phyloP scores from a whole-genome alignment of 2,888 invertebrate species.

The Podotricha telesiphe region DNA sequence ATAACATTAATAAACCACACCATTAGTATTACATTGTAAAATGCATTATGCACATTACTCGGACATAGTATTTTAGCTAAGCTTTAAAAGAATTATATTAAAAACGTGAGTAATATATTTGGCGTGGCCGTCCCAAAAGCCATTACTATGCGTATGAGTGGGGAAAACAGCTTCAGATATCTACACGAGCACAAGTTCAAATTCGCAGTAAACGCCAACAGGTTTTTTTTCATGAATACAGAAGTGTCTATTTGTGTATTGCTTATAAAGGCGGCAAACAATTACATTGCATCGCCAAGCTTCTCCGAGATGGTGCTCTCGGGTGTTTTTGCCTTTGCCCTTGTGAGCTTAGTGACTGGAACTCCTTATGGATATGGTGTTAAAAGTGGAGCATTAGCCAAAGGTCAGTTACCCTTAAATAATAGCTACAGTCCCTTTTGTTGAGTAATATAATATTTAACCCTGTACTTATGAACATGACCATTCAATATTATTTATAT shows the following conservation, averaged over 20 bases:
- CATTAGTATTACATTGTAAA: conserved; percentile 26
- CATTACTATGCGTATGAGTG: conserved; percentile 51
- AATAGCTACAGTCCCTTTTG: conserved; percentile 8
- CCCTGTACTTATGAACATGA: background rate
- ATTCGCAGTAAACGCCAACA: conserved; percentile 73
- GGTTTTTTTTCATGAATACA: conserved; percentile 68
- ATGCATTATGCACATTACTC: conserved; percentile 37
- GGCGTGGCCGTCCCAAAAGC: conserved; percentile 38
- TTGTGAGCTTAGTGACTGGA: conserved; percentile 60
- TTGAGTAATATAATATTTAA: background rate
- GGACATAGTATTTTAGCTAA: conserved; percentile 49
- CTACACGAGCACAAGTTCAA: conserved; percentile 66
- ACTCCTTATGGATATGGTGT: conserved; percentile 73
- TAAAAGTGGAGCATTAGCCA: conserved; percentile 67
- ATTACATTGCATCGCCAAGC: conserved; percentile 73
- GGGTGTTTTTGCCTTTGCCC: conserved; percentile 63
- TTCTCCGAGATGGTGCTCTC: conserved; percentile 74
- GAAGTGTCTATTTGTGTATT: conserved; percentile 67
- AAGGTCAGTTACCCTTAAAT: conserved; percentile 58
- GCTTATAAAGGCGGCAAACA: conserved; percentile 75
- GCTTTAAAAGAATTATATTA: conserved; percentile 43
- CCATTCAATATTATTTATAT: background rate
- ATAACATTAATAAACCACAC: conserved; percentile 19
- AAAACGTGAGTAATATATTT: conserved; percentile 59
- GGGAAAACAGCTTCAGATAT: conserved; percentile 64